Conservation (phyloP, 2,113 vertebrate genomes). For the Acinonyx jubatus region DNA sequence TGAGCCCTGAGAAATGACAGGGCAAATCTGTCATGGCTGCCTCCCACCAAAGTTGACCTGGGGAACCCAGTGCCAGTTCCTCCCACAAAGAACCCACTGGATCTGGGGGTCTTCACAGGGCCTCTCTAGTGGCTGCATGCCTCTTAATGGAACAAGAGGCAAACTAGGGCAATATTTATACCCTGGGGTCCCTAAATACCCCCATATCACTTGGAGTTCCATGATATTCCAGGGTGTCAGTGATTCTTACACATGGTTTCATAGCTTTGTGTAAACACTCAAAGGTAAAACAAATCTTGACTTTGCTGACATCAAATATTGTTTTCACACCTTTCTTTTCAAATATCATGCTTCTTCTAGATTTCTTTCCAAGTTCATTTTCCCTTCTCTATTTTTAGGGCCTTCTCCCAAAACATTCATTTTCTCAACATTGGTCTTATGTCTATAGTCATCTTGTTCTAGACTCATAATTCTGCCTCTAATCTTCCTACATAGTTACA, state of each 20-base stretch:
- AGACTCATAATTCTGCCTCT: neutral
- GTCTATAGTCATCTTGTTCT: neutral
- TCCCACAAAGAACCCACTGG: neutral
- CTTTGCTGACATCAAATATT: neutral
- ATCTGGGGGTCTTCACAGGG: neutral
- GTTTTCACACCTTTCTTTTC: neutral
- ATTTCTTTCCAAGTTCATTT: neutral
- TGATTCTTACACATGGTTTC: neutral
- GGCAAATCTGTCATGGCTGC: neutral
- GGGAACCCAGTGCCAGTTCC: neutral
- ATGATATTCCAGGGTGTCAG: neutral
- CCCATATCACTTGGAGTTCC: neutral
- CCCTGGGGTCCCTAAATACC: no score
- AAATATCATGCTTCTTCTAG: neutral
- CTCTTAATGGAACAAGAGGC: neutral
- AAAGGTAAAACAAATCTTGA: neutral
- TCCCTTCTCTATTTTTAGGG: neutral
- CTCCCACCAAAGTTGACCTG: neutral
- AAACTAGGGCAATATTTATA: neutral
- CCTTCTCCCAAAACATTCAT: neutral
- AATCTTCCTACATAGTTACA: neutral
- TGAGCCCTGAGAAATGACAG: neutral
- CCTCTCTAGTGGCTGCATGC: fast-evolving
- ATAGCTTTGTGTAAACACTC: neutral
- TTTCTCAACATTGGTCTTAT: neutral